Evolutionary conservation across 2,888 invertebrate genomes (phyloP).

Genomic region (Sclerodermus sp.): DNA sequence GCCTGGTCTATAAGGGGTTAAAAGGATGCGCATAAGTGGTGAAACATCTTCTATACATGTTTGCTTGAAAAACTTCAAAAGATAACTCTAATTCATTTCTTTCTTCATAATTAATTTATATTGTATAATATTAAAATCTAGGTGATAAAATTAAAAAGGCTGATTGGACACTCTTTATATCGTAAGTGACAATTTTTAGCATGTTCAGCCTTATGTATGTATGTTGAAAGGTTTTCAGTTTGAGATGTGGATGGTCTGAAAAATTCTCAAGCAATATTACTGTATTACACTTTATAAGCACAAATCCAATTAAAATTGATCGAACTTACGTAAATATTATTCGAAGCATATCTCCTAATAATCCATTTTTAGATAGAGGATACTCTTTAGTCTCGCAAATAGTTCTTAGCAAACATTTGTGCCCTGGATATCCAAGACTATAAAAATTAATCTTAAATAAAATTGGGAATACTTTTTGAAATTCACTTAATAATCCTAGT

Average conservation of each 20-base stretch:
- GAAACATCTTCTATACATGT: too few species aligned
- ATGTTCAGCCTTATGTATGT: conserved; percentile 62
- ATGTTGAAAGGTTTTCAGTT: conserved; percentile 60
- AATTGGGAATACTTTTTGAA: background rate
- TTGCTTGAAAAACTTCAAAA: background rate
- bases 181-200: conserved; percentile 59
- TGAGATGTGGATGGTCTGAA: conserved; percentile 64
- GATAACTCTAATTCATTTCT: background rate
- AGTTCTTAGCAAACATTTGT: conserved; percentile 64
- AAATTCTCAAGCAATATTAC: background rate
- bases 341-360: conserved; percentile 70
- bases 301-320: background rate
- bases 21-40: too few species aligned
- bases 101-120: too few species aligned
- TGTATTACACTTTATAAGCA: background rate
- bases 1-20: too few species aligned
- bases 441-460: background rate
- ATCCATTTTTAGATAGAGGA: conserved; percentile 62
- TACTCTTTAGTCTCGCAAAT: conserved; percentile 67
- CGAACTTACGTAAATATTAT: conserved; percentile 69
- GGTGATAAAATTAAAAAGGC: conserved; percentile 61
- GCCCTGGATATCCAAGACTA: conserved; percentile 61
- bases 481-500: background rate
- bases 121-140: background rate
- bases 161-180: conserved; percentile 58